These are phyloP conservation scores for Rhynchophorus ferrugineus DNA, from an alignment of 1,140 invertebrate genomes.

Conservation along the genomic window DNA sequence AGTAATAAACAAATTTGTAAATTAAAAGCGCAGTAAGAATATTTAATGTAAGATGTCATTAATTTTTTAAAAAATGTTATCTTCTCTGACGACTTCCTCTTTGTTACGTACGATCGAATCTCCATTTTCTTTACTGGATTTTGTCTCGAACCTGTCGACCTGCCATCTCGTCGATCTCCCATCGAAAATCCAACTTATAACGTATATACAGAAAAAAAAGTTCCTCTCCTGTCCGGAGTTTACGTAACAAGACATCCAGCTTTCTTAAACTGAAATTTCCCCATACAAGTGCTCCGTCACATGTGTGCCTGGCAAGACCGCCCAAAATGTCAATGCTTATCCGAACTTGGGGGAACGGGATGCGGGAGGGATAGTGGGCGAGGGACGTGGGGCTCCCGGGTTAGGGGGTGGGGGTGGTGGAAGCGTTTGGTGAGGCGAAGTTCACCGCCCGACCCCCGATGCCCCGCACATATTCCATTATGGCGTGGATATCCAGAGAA, in stretches of 20 bases:
- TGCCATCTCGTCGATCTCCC: no score
- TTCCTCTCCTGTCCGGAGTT: not conserved
- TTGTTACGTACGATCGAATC: no score
- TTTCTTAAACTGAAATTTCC: not conserved
- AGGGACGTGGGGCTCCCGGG: not conserved
- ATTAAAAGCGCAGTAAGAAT: no score
- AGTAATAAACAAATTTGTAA: no score
- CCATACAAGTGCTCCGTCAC: conserved; percentile 3
- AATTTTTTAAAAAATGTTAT: no score
- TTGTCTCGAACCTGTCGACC: no score
- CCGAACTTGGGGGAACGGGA: conserved; percentile 16
- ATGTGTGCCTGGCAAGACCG: conserved; percentile 28
- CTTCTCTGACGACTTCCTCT: no score
- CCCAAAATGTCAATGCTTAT: conserved; percentile 33
- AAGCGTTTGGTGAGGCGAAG: not conserved
- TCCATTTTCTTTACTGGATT: no score
- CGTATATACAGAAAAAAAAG: no score
- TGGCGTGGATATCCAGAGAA: conserved; percentile 1
- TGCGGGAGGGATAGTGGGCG: not conserved
- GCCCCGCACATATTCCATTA: conserved; percentile 7
- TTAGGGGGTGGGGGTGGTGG: not conserved
- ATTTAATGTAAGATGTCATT: no score
- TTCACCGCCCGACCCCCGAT: no score
- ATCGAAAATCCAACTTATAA: no score
- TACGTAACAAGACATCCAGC: not conserved